phyloP scores from a whole-genome alignment of 1,140 invertebrate genomes.

The Diachasma alloeum region DNA sequence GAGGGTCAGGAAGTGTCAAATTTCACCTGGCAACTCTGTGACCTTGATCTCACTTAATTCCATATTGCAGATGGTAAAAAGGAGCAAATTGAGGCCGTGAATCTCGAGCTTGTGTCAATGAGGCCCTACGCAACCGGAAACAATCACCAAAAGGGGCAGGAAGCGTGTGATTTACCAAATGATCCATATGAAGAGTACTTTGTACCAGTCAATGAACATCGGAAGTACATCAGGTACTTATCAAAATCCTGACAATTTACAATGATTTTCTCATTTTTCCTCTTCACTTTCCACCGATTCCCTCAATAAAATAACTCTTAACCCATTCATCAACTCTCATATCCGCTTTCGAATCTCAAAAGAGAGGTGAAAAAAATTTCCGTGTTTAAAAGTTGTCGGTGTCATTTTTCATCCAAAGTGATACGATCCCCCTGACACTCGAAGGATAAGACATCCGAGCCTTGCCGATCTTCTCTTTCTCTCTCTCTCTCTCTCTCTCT shows the following conservation, averaged over 20 bases:
- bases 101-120: conserved; percentile 81
- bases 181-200: conserved; percentile 85
- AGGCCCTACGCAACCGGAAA: conserved; percentile 71
- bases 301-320: not conserved
- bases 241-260: not conserved
- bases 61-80: conserved; percentile 53
- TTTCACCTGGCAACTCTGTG: conserved; percentile 32
- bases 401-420: not conserved
- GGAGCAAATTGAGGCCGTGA: conserved; percentile 75
- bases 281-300: not conserved
- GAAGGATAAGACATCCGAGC: not conserved
- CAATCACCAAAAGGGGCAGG: conserved; percentile 74
- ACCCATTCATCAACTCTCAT: conserved; percentile 1
- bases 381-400: not conserved
- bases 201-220: conserved; percentile 83
- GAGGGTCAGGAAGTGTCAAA: conserved; percentile 37
- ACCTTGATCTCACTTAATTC: conserved; percentile 34
- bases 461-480: not conserved
- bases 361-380: not conserved
- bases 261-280: not conserved
- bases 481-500: not conserved
- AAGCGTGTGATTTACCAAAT: conserved; percentile 71
- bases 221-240: conserved; percentile 81
- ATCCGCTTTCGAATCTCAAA: not conserved
- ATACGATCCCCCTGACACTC: not conserved